Base-by-base conservation (phyloP, 2,888 invertebrate genomes). In the Drosophila monieri region DNA sequence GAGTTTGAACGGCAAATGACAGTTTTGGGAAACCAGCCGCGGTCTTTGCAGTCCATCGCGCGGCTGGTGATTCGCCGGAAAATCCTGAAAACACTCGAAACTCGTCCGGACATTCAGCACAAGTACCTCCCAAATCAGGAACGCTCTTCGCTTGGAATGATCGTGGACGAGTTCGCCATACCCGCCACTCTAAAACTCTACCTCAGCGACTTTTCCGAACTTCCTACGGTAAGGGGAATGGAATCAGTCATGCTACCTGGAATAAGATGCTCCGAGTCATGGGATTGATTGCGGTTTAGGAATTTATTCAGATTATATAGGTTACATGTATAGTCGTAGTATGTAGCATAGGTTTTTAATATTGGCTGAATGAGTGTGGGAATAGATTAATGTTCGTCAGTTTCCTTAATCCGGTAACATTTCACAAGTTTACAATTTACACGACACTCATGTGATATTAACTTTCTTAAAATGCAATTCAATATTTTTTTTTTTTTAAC, bases 191-290 rank as follows among this genome's bases (percentile, higher is more conserved):
- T 91, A 27, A 89, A 91, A 60, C 76, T 71, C 60, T 91, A 88
- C 74, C 73, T 91, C 10, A 77, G 78, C 71, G 86, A 91, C 12
- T 91, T 90, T 62, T 75, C 86, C 49, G 91, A 91, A 72, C 73
- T 91, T 65, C 87, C 89, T 37, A 62, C 64, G 56, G 70, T 90
- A 54, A 74, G 74, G 58, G 56, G 53, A 1, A 14, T 30, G 0
- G 65, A 74, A 8, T 9, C 27, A 35, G 12, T 15, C 1, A 18
- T 6, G 1, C 21, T 52, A 27, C 57, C 46, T 12, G 9, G 51
- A 10, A 30, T 69, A 23, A 57, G 62, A 23, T 55, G 66, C 3
- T 14, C 48, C 6, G 77, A 83, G 10, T 69, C 56, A 6, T 80
- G 79, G 80, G 80, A 80, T 67, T 80, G 62, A 75, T 55, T 70